A percentile compares a stretch with the other conserved stretches of the same genome.
phyloP scores from a whole-genome alignment of 2,113 vertebrate species.

The Corynorhinus townsendii region DNA sequence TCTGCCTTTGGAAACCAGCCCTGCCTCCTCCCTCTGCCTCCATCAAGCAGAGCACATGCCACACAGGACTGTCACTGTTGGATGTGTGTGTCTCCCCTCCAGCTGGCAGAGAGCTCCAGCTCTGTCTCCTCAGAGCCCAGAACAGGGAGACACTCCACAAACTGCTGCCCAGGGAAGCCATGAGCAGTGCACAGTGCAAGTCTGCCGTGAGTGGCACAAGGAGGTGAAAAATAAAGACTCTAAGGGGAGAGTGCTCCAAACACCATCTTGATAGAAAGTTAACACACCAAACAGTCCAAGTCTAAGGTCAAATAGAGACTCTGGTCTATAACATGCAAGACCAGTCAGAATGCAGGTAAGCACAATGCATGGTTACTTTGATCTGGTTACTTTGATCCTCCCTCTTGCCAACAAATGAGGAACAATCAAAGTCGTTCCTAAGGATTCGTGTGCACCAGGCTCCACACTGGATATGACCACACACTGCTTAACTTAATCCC shows the following conservation, averaged over 20 bases:
- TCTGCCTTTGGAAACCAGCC: neutral
- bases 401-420: neutral
- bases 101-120: neutral
- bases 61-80: neutral
- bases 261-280: neutral
- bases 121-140: neutral
- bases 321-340: constrained; percentile 5
- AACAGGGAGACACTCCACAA: neutral
- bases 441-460: neutral
- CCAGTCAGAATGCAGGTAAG: neutral
- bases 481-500: neutral
- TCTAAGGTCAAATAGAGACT: neutral
- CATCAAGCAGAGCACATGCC: neutral
- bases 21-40: neutral
- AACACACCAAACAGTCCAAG: neutral
- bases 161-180: neutral
- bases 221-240: neutral
- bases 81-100: neutral
- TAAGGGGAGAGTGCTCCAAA: neutral
- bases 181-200: too few species aligned
- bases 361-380: neutral
- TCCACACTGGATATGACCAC: neutral
- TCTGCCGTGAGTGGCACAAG: too few species aligned
- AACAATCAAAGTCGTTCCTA: neutral
- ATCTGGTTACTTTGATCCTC: neutral